Evolutionary conservation across 2,113 vertebrate species (phyloP).

Genomic region (Caracal caracal): DNA sequence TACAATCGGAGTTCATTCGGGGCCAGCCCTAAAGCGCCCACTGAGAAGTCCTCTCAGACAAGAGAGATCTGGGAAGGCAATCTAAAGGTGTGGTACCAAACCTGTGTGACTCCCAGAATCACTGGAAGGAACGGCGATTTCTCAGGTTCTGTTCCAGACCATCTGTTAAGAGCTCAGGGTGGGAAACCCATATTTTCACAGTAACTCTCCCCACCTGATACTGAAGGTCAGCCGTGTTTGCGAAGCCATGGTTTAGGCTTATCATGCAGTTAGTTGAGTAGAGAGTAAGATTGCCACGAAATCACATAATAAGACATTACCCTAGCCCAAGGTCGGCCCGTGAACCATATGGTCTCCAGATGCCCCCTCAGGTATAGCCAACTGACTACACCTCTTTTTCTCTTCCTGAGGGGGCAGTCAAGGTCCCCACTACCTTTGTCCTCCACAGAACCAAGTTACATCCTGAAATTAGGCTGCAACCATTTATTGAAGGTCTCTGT

Average conservation of each 20-base stretch:
- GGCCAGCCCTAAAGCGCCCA: background rate
- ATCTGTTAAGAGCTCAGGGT: background rate
- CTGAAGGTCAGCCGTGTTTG: background rate
- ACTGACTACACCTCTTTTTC: background rate
- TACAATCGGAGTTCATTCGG: background rate
- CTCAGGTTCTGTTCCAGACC: background rate
- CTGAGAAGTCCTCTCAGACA: background rate
- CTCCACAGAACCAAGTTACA: background rate
- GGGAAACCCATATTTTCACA: slow-evolving; percentile 23
- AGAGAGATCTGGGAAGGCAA: background rate
- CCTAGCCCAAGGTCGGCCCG: background rate
- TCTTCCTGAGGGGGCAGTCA: background rate
- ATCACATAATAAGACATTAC: background rate
- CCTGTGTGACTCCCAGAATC: background rate
- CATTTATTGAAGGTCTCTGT: slow-evolving; percentile 23
- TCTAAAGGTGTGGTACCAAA: background rate
- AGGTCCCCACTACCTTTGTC: background rate
- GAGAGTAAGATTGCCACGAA: background rate
- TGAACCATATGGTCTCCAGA: background rate
- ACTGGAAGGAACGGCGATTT: background rate
- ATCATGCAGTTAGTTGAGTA: background rate
- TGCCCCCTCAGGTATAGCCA: background rate
- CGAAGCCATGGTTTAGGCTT: background rate
- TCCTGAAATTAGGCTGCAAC: background rate
- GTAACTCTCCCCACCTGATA: background rate